These are phyloP conservation scores for Proctacanthus coquilletti DNA, from an alignment of 1,140 invertebrate species.

Conservation along the genomic window DNA sequence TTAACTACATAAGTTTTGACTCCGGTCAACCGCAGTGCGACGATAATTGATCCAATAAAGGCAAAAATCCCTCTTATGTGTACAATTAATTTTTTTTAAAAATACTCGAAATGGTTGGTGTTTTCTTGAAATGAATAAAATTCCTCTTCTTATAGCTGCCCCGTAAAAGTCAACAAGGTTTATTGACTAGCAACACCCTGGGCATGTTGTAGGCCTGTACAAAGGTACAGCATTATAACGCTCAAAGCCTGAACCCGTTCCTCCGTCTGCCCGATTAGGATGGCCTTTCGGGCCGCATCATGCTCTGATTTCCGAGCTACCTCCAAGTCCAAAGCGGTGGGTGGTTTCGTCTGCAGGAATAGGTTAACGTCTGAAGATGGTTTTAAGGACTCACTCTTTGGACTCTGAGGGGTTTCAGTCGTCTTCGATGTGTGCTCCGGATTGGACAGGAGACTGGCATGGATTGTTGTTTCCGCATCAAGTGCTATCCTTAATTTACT, in stretches of 20 bases:
- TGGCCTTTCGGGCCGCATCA: conserved; percentile 29
- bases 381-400: background rate
- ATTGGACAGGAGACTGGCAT: conserved; percentile 2
- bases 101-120: too few species aligned
- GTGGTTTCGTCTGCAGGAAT: conserved; percentile 3
- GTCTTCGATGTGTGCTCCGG: background rate
- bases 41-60: too few species aligned
- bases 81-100: too few species aligned
- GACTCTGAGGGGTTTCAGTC: background rate
- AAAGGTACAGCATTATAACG: conserved; percentile 65
- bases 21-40: too few species aligned
- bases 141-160: too few species aligned
- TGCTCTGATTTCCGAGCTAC: conserved; percentile 32
- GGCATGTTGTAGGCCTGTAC: conserved; percentile 51
- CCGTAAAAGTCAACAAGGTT: conserved; percentile 3
- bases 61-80: too few species aligned
- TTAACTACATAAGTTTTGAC: too few species aligned
- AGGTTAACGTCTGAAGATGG: background rate
- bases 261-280: conserved; percentile 43
- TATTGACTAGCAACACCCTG: conserved; percentile 21
- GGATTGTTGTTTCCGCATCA: conserved; percentile 20
- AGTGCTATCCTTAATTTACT: conserved; percentile 22
- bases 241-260: conserved; percentile 60
- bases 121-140: too few species aligned
- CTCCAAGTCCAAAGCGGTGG: conserved; percentile 30